Evolutionary conservation across 2,113 vertebrate species (phyloP).

Genomic region (Calonectris borealis): DNA sequence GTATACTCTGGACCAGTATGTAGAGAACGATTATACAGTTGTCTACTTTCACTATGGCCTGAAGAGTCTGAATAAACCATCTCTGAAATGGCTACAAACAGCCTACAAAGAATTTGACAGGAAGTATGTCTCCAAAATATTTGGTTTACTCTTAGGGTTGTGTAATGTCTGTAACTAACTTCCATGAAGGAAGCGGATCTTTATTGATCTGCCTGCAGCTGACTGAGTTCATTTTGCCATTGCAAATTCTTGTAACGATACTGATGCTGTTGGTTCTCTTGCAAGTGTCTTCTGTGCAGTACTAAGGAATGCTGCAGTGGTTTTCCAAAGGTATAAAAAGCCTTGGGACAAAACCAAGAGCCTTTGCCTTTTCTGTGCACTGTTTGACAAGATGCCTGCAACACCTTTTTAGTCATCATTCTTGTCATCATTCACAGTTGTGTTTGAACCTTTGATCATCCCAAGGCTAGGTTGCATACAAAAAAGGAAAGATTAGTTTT

Average conservation of each 20-base stretch:
- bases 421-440: not conserved
- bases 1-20: conserved; percentile 83
- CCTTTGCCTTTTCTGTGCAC: not conserved
- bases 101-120: conserved; percentile 86
- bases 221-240: not conserved
- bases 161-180: not conserved
- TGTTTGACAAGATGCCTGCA: not conserved
- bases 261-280: not conserved
- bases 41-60: conserved; percentile 87
- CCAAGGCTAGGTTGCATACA: not conserved
- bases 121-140: conserved; percentile 72
- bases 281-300: not conserved
- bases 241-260: not conserved
- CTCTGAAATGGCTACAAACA: conserved; percentile 81
- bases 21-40: conserved; percentile 84
- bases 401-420: not conserved
- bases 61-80: conserved; percentile 84
- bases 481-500: not conserved
- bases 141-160: not conserved
- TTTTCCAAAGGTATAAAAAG: not conserved
- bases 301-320: not conserved
- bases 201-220: not conserved
- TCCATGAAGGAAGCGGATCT: not conserved
- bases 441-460: not conserved
- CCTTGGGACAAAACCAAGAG: not conserved